These are phyloP conservation scores for Phoxinus dragarum DNA, from an alignment of 2,797 vertebrate genomes.

Conservation along the genomic window DNA sequence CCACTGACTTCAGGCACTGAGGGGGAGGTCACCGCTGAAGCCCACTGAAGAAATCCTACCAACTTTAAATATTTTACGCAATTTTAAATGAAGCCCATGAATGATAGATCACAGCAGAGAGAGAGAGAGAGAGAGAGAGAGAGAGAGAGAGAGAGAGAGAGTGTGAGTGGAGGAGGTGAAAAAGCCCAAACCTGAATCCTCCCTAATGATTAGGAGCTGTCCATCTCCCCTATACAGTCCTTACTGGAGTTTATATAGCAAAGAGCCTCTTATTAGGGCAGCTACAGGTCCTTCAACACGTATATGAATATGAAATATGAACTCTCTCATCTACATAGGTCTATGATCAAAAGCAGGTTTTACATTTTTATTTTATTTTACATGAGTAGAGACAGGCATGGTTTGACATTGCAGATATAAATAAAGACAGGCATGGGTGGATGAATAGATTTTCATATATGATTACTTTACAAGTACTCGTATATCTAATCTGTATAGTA, in stretches of 20 bases:
- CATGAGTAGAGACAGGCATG: neutral
- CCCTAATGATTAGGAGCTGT: conserved; percentile 65
- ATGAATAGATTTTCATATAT: neutral
- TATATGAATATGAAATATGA: conserved; percentile 29
- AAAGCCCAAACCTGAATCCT: conserved; percentile 61
- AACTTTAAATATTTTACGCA: conserved; percentile 85
- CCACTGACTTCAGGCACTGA: conserved; percentile 58
- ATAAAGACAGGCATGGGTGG: neutral
- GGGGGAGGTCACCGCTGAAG: conserved; percentile 73
- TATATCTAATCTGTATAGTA: neutral
- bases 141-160: conserved; percentile 7
- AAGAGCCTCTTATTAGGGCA: conserved; percentile 55
- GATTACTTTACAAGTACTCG: neutral
- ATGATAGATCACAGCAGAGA: conserved; percentile 81
- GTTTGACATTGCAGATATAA: neutral
- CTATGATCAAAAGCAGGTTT: neutral
- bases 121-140: conserved; percentile 18
- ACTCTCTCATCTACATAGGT: conserved; percentile 1
- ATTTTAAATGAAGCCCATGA: conserved; percentile 85
- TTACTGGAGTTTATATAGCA: conserved; percentile 62
- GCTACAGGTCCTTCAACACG: conserved; percentile 41
- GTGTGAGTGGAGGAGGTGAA: conserved; percentile 29
- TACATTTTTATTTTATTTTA: neutral
- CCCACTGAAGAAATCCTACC: conserved; percentile 74
- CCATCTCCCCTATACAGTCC: conserved; percentile 70